Conservation (phyloP, 2,797 vertebrate genomes). For the Mycteria americana region DNA sequence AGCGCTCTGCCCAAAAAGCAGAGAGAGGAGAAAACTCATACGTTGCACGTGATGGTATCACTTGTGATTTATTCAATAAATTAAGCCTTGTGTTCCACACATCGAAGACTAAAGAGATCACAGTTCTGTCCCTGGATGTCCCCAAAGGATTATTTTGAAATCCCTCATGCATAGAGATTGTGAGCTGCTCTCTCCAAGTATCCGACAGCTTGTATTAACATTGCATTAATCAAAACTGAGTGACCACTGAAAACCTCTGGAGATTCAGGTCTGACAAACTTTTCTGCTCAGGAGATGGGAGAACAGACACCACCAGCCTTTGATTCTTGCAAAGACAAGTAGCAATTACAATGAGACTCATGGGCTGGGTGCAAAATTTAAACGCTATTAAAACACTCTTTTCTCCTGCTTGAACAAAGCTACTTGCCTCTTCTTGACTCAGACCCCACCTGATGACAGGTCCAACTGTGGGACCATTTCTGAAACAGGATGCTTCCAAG, state of each 20-base stretch:
- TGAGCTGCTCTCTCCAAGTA: neutral
- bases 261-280: neutral
- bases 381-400: rapidly evolving
- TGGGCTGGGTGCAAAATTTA: neutral
- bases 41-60: neutral
- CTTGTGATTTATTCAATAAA: neutral
- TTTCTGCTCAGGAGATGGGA: neutral
- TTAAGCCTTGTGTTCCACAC: neutral
- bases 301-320: neutral
- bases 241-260: neutral
- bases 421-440: neutral
- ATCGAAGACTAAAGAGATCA: neutral
- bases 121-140: neutral
- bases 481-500: neutral
- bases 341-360: neutral
- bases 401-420: neutral
- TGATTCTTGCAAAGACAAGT: neutral
- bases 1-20: neutral
- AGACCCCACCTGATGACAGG: neutral
- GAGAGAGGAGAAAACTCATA: neutral
- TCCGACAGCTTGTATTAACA: neutral
- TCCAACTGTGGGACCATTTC: neutral
- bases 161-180: neutral
- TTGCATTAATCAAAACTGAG: neutral
- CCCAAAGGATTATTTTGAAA: neutral